Evolutionary conservation across 2,113 vertebrate genomes (phyloP).

Genomic region (Andinoacara biseriatus): DNA sequence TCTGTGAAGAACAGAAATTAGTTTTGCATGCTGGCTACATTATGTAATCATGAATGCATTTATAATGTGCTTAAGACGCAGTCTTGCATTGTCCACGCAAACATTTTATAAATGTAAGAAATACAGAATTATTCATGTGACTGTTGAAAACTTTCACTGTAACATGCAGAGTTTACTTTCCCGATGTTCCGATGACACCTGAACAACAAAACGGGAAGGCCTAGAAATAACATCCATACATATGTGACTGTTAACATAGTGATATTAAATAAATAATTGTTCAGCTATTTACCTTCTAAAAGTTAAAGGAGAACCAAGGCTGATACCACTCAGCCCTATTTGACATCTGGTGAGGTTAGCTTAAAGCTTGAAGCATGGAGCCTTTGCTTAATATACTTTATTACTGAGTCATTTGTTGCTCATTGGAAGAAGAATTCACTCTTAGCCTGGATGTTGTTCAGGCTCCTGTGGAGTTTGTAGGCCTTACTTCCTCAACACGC

Average conservation of each 20-base stretch:
- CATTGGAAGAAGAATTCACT: neutral
- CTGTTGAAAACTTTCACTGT: neutral
- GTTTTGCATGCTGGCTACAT: neutral
- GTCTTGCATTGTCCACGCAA: neutral
- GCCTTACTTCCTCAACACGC: neutral
- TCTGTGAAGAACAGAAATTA: neutral
- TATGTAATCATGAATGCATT: neutral
- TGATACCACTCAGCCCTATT: neutral
- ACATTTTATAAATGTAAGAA: neutral
- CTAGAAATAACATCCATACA: no score
- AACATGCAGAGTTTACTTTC: neutral
- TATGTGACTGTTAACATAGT: neutral
- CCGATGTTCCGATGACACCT: neutral
- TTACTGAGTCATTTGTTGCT: neutral
- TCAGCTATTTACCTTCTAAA: neutral
- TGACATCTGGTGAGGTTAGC: neutral
- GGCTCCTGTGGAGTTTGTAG: neutral
- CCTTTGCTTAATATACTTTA: neutral
- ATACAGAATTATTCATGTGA: slow-evolving; percentile 7
- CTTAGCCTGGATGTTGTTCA: neutral
- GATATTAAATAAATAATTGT: neutral
- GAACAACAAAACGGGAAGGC: no score
- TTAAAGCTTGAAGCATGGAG: neutral
- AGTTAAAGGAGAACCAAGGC: neutral
- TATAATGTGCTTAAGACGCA: neutral